phyloP scores from a whole-genome alignment of 2,888 invertebrate genomes.

The Strigamia maritima region DNA sequence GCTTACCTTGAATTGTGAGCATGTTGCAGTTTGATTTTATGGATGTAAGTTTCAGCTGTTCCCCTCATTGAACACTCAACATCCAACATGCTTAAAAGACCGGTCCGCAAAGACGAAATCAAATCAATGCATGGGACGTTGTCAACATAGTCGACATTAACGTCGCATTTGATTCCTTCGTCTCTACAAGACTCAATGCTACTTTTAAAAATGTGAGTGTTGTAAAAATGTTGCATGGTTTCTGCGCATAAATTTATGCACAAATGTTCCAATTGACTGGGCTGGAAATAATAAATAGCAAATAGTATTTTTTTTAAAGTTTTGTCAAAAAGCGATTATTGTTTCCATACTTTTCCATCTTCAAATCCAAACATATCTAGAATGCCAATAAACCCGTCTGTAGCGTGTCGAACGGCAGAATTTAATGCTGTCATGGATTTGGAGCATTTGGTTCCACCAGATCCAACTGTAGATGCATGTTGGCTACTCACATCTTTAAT shows the following conservation, averaged over 20 bases:
- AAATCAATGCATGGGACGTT: conserved; percentile 94
- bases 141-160: conserved; percentile 90
- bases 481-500: conserved; percentile 66
- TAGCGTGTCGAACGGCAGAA: conserved; percentile 87
- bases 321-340: not conserved
- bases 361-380: conserved; percentile 97
- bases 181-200: conserved; percentile 89
- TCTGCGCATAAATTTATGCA: conserved; percentile 94
- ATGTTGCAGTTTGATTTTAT: conserved; percentile 76
- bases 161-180: conserved; percentile 84
- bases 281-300: conserved; percentile 53
- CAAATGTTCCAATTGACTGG: conserved; percentile 84
- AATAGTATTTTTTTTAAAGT: not conserved
- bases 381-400: conserved; percentile 92
- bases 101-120: conserved; percentile 86
- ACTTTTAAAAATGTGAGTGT: conserved; percentile 92
- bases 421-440: conserved; percentile 88
- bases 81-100: conserved; percentile 85
- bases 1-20: conserved; percentile 65
- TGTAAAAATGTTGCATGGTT: conserved; percentile 97
- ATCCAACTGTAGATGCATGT: conserved; percentile 78
- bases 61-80: conserved; percentile 83
- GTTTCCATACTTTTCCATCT: conserved; percentile 67
- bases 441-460: conserved; percentile 65
- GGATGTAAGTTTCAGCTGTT: conserved; percentile 73